phyloP scores from a whole-genome alignment of 2,113 vertebrate species.

The Ailurus styani region DNA sequence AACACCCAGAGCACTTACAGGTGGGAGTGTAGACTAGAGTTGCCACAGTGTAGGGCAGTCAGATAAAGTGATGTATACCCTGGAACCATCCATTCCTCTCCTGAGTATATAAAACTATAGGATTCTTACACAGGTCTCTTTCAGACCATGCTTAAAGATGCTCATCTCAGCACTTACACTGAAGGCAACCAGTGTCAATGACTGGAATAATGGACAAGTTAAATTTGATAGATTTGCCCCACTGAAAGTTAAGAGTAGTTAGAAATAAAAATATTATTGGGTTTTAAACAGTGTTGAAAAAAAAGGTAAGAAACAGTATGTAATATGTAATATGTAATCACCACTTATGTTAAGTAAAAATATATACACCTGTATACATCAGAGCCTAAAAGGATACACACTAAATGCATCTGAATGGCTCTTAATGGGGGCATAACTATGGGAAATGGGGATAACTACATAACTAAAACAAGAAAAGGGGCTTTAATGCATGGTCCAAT shows the following conservation, averaged over 20 bases:
- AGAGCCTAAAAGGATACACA: not conserved
- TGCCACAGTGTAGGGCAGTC: no score
- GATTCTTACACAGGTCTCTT: not conserved
- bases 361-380: not conserved
- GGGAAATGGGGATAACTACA: not conserved
- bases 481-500: not conserved
- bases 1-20: accelerated
- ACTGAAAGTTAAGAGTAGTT: not conserved
- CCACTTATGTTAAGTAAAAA: not conserved
- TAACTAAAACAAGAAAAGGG: not conserved
- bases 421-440: not conserved
- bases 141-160: not conserved
- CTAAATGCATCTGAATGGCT: not conserved
- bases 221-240: not conserved
- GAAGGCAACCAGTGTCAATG: not conserved
- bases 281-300: not conserved
- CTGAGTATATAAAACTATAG: not conserved
- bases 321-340: not conserved
- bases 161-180: not conserved
- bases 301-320: not conserved
- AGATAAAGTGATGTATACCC: not conserved
- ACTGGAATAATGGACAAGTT: not conserved
- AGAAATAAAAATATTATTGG: not conserved
- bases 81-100: not conserved
- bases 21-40: not conserved